Evolutionary conservation across 35 echinoderm and acorn worm species (phyloP).

Genomic region (Ophiothrix spiculata): DNA sequence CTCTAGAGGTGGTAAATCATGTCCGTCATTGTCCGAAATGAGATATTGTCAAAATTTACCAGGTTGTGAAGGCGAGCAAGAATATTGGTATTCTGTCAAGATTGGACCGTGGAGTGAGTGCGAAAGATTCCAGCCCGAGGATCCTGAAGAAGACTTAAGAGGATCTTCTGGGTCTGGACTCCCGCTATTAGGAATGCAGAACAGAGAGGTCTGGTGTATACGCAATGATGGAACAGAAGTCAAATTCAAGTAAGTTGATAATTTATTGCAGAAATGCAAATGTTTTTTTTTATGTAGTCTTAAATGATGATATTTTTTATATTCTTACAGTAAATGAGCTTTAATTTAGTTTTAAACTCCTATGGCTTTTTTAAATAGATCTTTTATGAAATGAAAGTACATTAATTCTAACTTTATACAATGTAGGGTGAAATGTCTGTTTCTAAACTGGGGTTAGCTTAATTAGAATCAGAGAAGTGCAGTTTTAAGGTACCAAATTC

Average conservation of each 20-base stretch:
- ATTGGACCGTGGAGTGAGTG: constrained; percentile 73
- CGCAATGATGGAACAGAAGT: constrained; percentile 73
- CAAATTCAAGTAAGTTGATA: constrained; percentile 36
- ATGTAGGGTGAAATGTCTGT: too few species aligned
- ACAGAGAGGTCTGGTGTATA: constrained; percentile 51
- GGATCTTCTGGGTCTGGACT: constrained; percentile 13
- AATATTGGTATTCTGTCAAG: constrained; percentile 51
- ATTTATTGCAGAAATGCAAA: not conserved
- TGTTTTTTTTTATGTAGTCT: too few species aligned
- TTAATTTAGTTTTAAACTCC: too few species aligned
- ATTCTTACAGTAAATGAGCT: too few species aligned
- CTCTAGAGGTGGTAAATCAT: constrained; percentile 41
- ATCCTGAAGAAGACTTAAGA: not conserved
- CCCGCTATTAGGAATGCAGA: constrained; percentile 53
- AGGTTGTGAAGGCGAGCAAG: constrained; percentile 30
- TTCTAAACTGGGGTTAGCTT: too few species aligned
- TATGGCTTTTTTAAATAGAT: too few species aligned
- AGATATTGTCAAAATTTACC: constrained; percentile 29
- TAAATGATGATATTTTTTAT: too few species aligned
- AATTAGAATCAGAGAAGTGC: too few species aligned
- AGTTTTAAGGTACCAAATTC: too few species aligned
- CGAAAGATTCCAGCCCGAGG: constrained; percentile 7
- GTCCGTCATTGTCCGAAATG: constrained; percentile 69
- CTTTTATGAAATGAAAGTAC: too few species aligned
- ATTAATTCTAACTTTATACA: too few species aligned